Conservation (phyloP, 2,888 invertebrate genomes). For the Nipponacmea schrenckii region DNA sequence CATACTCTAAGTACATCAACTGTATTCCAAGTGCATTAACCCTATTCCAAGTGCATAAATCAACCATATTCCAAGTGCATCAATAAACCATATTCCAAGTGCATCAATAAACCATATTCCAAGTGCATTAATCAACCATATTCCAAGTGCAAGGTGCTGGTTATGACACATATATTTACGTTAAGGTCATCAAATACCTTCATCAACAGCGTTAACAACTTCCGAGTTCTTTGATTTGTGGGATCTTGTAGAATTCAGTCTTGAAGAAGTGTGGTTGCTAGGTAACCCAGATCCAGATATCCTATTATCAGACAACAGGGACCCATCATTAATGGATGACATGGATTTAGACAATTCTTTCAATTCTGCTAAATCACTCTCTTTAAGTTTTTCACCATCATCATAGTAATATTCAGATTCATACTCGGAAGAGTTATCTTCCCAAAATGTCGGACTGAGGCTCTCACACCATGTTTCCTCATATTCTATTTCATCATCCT, state of each 20-base stretch:
- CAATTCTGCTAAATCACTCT: neutral
- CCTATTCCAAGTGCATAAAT: too few species aligned
- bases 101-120: too few species aligned
- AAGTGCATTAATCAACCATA: too few species aligned
- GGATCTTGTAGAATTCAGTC: neutral
- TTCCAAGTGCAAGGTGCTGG: too few species aligned
- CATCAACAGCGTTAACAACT: neutral
- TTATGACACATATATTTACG: too few species aligned
- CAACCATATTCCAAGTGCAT: too few species aligned
- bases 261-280: neutral
- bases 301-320: neutral
- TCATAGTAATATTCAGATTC: slow-evolving; percentile 6
- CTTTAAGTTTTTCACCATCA: neutral
- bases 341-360: neutral
- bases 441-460: neutral
- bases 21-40: too few species aligned
- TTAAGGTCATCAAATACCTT: neutral
- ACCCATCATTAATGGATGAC: neutral
- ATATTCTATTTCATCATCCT: neutral
- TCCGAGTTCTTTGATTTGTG: neutral
- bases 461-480: neutral
- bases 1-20: too few species aligned
- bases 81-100: too few species aligned
- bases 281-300: neutral
- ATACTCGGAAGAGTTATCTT: neutral